Percentiles rank a stretch among this genome's conserved stretches.
These are phyloP conservation scores for Micromys minutus DNA, from an alignment of 2,113 vertebrate species.

Conservation along the genomic window DNA sequence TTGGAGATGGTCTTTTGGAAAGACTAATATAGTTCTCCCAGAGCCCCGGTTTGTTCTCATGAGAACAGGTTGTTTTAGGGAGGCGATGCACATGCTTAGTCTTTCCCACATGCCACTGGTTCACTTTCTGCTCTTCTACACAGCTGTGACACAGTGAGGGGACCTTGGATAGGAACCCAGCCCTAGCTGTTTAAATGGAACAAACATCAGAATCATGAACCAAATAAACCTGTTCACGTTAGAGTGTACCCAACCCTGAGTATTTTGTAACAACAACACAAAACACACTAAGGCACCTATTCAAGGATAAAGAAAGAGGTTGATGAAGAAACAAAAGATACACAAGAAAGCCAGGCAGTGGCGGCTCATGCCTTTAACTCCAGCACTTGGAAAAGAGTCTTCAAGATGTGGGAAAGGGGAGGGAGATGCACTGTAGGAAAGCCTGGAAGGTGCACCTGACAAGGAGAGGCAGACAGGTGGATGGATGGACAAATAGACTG, in stretches of 20 bases:
- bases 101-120: background rate
- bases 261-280: background rate
- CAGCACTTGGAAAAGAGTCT: background rate
- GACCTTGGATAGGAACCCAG: background rate
- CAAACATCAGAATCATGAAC: background rate
- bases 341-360: too few relatives aligned
- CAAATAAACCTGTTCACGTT: background rate
- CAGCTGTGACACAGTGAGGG: background rate
- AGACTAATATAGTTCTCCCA: background rate
- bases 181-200: background rate
- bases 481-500: background rate
- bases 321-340: background rate
- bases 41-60: background rate
- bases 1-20: too few relatives aligned
- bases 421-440: background rate
- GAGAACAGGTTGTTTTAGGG: too few relatives aligned
- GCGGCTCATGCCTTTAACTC: too few relatives aligned
- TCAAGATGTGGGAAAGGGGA: background rate
- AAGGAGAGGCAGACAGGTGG: background rate
- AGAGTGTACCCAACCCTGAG: background rate
- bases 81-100: too few relatives aligned
- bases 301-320: background rate
- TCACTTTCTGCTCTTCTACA: background rate
- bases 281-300: background rate
- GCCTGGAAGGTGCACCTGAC: background rate